A percentile compares a stretch with the other conserved stretches of the same genome.
These are phyloP conservation scores for Eurytoma californica DNA, from an alignment of 2,888 invertebrate species.

Conservation along the genomic window DNA sequence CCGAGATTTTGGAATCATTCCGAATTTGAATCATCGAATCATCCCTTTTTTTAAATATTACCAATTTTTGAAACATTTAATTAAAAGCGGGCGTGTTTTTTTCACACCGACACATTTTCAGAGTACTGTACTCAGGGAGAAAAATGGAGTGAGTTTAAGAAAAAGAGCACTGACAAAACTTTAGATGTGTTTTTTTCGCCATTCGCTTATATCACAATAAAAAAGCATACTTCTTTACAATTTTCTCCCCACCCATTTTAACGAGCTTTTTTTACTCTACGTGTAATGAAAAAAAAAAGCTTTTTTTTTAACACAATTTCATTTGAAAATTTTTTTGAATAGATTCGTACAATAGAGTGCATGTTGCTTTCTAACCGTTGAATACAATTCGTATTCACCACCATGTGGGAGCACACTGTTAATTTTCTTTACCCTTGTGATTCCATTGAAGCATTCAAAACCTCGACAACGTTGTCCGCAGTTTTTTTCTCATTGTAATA, in stretches of 20 bases:
- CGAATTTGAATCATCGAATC: conserved; percentile 12
- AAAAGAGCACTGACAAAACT: conserved; percentile 41
- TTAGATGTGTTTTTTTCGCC: conserved; percentile 44
- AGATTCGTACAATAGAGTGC: conserved; percentile 12
- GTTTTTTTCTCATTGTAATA: conserved; percentile 17
- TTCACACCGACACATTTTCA: conserved; percentile 47
- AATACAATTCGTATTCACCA: conserved; percentile 1
- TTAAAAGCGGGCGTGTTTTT: conserved; percentile 18
- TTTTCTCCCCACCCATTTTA: neutral
- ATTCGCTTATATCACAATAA: conserved; percentile 31
- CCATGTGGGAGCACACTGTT: neutral
- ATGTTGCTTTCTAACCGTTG: neutral
- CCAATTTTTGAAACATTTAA: neutral
- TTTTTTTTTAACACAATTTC: too few species aligned
- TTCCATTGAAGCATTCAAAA: neutral
- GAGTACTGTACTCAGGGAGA: conserved; percentile 52
- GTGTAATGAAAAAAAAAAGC: neutral
- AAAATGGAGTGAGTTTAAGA: conserved; percentile 50
- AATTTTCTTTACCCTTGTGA: conserved; percentile 9
- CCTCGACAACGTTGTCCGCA: neutral
- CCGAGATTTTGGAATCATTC: neutral
- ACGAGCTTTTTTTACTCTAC: neutral
- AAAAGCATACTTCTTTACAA: neutral
- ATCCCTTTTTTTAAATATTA: neutral
- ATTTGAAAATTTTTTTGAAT: neutral